A percentile compares a stretch with the other conserved stretches of the same genome.
These are phyloP conservation scores for Cryptophagus acutangulus DNA, from an alignment of 2,888 invertebrate species.

Conservation along the genomic window DNA sequence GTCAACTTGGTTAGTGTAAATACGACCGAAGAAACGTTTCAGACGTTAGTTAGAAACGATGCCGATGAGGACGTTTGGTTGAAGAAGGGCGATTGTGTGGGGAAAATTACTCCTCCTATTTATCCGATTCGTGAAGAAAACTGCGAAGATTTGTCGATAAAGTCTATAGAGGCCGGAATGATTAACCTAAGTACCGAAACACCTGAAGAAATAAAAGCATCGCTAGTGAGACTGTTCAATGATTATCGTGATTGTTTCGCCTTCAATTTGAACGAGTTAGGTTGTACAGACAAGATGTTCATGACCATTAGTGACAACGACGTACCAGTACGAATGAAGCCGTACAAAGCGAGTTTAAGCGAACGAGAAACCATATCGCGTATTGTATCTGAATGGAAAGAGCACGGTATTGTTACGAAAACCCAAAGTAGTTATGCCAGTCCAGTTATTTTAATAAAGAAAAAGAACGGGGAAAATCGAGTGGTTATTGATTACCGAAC, in stretches of 20 bases:
- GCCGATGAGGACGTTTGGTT: neutral
- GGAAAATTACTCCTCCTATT: too few relatives aligned
- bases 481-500: slow-evolving; percentile 21
- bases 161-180: neutral
- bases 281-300: slow-evolving; percentile 11
- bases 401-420: slow-evolving; percentile 14
- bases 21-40: slow-evolving; percentile 1
- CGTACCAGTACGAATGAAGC: slow-evolving; percentile 14
- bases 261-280: slow-evolving; percentile 14
- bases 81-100: neutral
- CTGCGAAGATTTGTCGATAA: neutral
- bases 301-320: slow-evolving; percentile 17
- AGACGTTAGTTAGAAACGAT: slow-evolving; percentile 6
- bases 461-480: slow-evolving; percentile 17
- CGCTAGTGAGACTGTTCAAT: slow-evolving; percentile 12
- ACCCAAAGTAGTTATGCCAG: slow-evolving; percentile 12
- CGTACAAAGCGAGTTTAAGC: slow-evolving; percentile 13
- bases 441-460: slow-evolving; percentile 20
- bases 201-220: neutral
- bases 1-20: neutral
- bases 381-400: slow-evolving; percentile 15
- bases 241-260: slow-evolving; percentile 16
- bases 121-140: neutral
- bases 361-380: slow-evolving; percentile 13
- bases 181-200: neutral